phyloP scores from a whole-genome alignment of 2,888 invertebrate genomes.

The Pandemis cinnamomeana region DNA sequence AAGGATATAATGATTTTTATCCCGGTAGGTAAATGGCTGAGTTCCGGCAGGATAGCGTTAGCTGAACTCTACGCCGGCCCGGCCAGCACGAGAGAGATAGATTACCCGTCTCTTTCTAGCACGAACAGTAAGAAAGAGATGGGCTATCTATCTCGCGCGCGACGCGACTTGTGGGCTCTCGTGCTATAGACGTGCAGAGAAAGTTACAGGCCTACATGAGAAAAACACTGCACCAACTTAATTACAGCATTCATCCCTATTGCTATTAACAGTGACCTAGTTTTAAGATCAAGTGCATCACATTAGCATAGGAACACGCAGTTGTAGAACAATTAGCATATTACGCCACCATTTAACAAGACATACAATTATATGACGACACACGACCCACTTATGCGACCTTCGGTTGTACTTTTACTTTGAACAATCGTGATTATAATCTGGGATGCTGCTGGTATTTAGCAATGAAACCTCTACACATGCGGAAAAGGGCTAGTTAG shows the following conservation, averaged over 20 bases:
- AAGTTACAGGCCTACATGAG: too few species aligned
- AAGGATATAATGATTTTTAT: too few species aligned
- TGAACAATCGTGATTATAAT: slow-evolving; percentile 9
- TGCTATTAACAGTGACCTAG: not conserved
- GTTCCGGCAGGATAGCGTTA: too few species aligned
- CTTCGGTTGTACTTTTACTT: slow-evolving; percentile 40
- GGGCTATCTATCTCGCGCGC: too few species aligned
- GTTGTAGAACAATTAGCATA: slow-evolving; percentile 36
- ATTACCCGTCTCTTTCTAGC: too few species aligned
- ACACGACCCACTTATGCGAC: slow-evolving; percentile 23
- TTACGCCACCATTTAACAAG: slow-evolving; percentile 35
- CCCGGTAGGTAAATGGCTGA: too few species aligned
- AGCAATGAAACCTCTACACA: not conserved
- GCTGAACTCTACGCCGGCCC: too few species aligned
- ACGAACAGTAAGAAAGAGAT: too few species aligned
- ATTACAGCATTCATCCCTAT: not conserved
- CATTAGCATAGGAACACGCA: slow-evolving; percentile 20
- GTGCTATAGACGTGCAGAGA: too few species aligned
- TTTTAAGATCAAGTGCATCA: slow-evolving; percentile 21
- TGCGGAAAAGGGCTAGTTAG: not conserved
- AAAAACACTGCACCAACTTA: not conserved
- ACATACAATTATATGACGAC: slow-evolving; percentile 31
- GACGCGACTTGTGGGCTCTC: too few species aligned
- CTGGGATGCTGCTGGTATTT: not conserved
- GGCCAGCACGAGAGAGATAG: too few species aligned